These are phyloP conservation scores for Sebastolobus altivelis DNA, from an alignment of 2,797 vertebrate species.

Conservation along the genomic window DNA sequence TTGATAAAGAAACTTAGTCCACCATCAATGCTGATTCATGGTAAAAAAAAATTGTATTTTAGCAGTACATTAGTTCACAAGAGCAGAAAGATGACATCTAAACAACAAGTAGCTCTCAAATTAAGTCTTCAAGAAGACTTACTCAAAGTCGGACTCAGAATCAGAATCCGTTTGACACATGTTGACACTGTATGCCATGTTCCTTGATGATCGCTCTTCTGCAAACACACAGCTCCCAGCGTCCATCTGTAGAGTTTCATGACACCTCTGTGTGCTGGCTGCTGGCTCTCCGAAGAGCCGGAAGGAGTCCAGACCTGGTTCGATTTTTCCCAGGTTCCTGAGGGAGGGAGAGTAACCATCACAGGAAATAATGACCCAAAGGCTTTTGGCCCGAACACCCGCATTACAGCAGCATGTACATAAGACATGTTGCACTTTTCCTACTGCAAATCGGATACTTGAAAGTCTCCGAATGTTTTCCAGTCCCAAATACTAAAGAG, in stretches of 20 bases:
- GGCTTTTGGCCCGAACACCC: not conserved
- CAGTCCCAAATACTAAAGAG: not conserved
- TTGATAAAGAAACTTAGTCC: too few relatives aligned
- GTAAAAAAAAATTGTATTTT: not conserved
- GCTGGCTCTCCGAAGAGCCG: not conserved
- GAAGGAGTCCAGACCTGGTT: not conserved
- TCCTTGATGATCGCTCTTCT: not conserved
- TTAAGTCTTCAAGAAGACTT: constrained; percentile 23
- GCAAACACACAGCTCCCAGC: not conserved
- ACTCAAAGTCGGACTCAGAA: constrained; percentile 67
- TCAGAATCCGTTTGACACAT: constrained; percentile 38
- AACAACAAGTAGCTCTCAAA: not conserved
- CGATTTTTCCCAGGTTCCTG: constrained; percentile 40
- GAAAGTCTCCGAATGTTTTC: not conserved
- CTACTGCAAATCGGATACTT: not conserved
- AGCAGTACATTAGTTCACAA: not conserved
- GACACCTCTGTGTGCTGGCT: not conserved
- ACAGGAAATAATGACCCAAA: not conserved
- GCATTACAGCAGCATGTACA: not conserved
- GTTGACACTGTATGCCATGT: constrained; percentile 38
- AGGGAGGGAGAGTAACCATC: not conserved
- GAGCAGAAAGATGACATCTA: not conserved
- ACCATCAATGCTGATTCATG: not conserved
- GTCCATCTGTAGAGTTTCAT: constrained; percentile 49
- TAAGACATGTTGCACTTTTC: not conserved